Base-by-base conservation (phyloP, 2,797 vertebrate species). In the Allobates femoralis region DNA sequence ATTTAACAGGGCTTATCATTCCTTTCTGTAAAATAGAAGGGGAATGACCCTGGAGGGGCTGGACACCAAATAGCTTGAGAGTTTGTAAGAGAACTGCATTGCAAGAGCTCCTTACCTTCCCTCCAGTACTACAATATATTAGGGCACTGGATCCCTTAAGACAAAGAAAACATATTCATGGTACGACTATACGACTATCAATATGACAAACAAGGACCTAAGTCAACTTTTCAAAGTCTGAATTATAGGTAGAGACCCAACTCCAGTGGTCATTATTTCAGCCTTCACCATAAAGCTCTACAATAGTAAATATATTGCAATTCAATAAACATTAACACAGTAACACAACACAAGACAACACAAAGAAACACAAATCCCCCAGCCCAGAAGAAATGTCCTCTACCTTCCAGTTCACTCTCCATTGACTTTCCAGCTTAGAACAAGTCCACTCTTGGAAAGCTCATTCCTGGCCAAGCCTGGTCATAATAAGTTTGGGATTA, bases 401-500 rank as follows among this genome's bases (percentile, higher is more conserved):
- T 86, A 96, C 95, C 96, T 96, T 96, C 94, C 93, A 95, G 91
- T 92, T 94, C 94, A 96, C 93, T 95, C 92, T 95, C 95, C 95
- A 96, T 95, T 89, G 91, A 78, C 66, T 93, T 90, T 94, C 94
- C 93, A 92, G 92, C 92, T 92, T 92, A 92, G 91, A 88, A 60
- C 80, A 91, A 56, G 86, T 88, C 86, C 86, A 88, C 77, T 81
- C 66, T 88, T 85, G 76, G 83, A 76, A 56, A 66, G 50, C 51
- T 94, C 92, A 93, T 92, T 94, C 95, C 94, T 90, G 85, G 85
- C 26, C 60, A 76, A 37, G 69, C 55, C 77, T 46, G 58, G 67
- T 50, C 82, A 84, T 62, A 41, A n/a, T 28, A 84, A 81, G 67
- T 84, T 79, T 79, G 53, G 37, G 66, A n/a, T n/a, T 46, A 71